Evolutionary conservation across 2,113 vertebrate species (phyloP).

Genomic region (Dinomys branickii): DNA sequence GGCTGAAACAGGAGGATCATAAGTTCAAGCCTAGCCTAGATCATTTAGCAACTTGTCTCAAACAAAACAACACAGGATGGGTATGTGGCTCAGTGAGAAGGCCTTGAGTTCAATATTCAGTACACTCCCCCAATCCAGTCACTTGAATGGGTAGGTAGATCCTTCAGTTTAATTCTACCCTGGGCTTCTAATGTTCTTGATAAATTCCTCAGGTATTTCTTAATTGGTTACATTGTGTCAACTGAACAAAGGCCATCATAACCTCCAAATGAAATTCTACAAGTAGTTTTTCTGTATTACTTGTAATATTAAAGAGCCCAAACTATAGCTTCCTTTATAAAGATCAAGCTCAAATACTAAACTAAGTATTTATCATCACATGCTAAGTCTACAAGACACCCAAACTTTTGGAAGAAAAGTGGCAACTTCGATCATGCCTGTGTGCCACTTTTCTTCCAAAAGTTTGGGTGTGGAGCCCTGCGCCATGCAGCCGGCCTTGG

Average conservation of each 20-base stretch:
- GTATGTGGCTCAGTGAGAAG: background rate
- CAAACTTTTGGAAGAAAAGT: constrained; percentile 57
- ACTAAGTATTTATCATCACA: constrained; percentile 51
- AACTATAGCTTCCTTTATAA: background rate
- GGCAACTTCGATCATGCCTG: constrained; percentile 50
- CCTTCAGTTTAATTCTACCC: background rate
- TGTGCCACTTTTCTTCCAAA: too few species aligned
- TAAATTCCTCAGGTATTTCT: background rate
- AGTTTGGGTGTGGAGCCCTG: too few species aligned
- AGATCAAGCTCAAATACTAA: constrained; percentile 38
- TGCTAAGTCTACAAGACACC: constrained; percentile 14
- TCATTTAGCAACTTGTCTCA: background rate
- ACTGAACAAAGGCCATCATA: constrained; percentile 9
- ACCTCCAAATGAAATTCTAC: constrained; percentile 12
- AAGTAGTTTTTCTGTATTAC: background rate
- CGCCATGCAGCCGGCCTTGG: too few species aligned
- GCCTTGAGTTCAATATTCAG: background rate
- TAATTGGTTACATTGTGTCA: background rate
- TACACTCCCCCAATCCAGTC: background rate
- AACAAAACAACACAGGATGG: background rate
- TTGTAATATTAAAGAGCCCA: background rate
- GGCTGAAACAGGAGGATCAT: background rate
- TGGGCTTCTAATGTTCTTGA: background rate
- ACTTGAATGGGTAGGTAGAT: background rate
- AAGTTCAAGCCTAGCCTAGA: background rate